Percentiles rank a stretch among this genome's conserved stretches.
These are phyloP conservation scores for Oreochromis aureus DNA, from an alignment of 2,113 vertebrate species.

Conservation along the genomic window DNA sequence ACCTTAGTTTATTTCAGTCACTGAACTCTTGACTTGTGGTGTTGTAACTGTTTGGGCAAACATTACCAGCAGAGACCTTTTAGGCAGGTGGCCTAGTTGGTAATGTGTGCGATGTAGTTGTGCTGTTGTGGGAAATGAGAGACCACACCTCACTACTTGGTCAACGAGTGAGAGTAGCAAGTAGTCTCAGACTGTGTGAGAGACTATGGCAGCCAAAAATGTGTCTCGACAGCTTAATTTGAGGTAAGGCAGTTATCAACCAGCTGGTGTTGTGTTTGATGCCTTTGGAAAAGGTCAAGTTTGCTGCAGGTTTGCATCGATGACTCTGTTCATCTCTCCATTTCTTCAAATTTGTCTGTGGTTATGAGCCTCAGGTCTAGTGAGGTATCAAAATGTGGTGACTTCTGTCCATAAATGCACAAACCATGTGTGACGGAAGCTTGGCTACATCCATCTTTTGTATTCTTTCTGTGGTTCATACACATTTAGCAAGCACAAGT, in stretches of 20 bases:
- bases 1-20: neutral
- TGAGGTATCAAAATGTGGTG: neutral
- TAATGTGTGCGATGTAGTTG: neutral
- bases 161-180: neutral
- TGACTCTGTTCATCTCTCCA: neutral
- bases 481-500: neutral
- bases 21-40: neutral
- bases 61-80: neutral
- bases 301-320: neutral
- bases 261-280: neutral
- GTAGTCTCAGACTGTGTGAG: neutral
- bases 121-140: neutral
- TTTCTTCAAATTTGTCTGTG: neutral
- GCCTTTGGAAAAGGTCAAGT: neutral
- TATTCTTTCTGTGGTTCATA: neutral
- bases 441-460: neutral
- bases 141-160: neutral
- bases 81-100: neutral
- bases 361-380: neutral
- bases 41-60: neutral
- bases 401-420: neutral
- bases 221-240: neutral
- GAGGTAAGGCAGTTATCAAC: neutral
- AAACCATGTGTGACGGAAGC: neutral
- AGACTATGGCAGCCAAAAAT: neutral